Base-by-base conservation (phyloP, 2,113 vertebrate genomes). In the Podilymbus podiceps region DNA sequence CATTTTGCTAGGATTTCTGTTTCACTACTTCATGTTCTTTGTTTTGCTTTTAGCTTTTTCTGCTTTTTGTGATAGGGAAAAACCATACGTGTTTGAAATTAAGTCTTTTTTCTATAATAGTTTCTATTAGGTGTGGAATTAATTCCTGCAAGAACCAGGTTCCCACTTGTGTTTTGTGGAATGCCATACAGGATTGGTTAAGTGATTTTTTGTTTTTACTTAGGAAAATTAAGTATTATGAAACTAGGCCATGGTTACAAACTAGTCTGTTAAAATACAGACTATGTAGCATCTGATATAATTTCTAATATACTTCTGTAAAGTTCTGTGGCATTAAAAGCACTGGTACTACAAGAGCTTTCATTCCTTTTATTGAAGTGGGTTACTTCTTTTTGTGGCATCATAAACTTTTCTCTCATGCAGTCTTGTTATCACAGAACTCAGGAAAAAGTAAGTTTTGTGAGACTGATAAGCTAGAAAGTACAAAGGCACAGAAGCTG, bases 271-370 rank as follows among this genome's bases (percentile, higher is more conserved):
- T 82, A 31, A 87, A 89, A 83, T 23, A 69, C 30, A 38, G 50
- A 58, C 58, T 87, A 50, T 87, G 27, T 75, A 96, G 73, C 20
- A 75, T 46, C 35, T 15, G 31, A 79, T 95, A 95, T 88, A 25
- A 88, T 77, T 80, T 95, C 38, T 96, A 88, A 92, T 84, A 68
- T 50, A 88, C 5, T 88, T 90, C 30, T 74, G n/a, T 83, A 33
- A 58, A 64, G 17, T 68, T 79, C 30, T 68, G 21, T 75, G 76
- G 50, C 72, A 64, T 31, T 55, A 93, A 85, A 53, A 3, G 7
- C 84, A n/a, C 55, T 75, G n/a, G 46, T 52, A 72, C 91, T 79
- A 59, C 27, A 52, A 56, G 13, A 90, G 25, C 52, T 62, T 80
- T 85, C 23, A 49, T 25, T 75, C 13, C 12, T 60, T 88, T 58